phyloP scores from a whole-genome alignment of 2,797 vertebrate genomes.

The Crocodylus rhombifer region DNA sequence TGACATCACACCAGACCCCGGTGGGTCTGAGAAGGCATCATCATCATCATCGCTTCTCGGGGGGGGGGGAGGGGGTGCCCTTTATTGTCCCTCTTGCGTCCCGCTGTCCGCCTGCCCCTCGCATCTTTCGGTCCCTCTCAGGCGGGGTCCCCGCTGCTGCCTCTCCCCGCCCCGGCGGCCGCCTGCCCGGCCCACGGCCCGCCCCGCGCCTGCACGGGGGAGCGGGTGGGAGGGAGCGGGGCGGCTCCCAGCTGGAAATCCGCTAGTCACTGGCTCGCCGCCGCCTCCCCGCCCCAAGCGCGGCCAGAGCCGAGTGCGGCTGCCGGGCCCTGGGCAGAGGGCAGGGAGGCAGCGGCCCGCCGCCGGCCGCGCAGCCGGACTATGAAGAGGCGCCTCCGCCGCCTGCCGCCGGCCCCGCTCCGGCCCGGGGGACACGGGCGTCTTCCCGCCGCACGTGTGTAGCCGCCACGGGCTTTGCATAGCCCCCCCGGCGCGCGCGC shows the following conservation, averaged over 20 bases:
- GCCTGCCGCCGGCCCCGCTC: background rate
- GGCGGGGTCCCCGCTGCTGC: no score
- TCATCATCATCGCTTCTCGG: no score
- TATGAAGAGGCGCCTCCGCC: background rate
- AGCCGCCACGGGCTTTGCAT: background rate
- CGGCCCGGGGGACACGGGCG: background rate
- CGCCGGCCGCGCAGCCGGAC: background rate
- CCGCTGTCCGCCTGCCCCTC: no score
- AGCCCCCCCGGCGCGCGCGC: background rate
- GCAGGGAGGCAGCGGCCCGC: background rate
- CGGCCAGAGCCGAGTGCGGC: accelerated
- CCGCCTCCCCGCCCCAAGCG: background rate
- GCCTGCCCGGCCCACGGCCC: background rate
- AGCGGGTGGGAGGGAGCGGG: accelerated
- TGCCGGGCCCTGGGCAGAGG: background rate
- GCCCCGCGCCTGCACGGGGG: background rate
- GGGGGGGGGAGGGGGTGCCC: no score
- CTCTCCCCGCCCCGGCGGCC: no score
- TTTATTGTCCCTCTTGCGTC: background rate
- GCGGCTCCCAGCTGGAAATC: background rate
- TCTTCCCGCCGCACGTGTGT: background rate
- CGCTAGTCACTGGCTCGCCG: background rate
- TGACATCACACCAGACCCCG: no score
- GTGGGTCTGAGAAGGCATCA: no score
- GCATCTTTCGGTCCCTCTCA: no score